Percentiles rank a stretch among this genome's conserved stretches.
These are phyloP conservation scores for Iphiclides podalirius DNA, from an alignment of 2,888 invertebrate species.

Conservation along the genomic window DNA sequence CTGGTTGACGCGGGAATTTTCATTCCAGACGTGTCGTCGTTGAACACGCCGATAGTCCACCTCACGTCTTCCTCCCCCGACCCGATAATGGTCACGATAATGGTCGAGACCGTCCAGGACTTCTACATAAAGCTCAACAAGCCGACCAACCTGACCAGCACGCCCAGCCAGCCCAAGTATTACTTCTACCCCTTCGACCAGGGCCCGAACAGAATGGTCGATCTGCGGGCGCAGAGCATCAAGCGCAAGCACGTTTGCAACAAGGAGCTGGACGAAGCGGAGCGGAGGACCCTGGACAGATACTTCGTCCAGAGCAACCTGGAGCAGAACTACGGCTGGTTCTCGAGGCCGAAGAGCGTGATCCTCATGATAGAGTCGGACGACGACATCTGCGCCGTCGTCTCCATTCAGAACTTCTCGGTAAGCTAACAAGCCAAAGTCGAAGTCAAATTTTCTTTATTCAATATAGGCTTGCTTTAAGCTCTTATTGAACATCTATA, in stretches of 20 bases:
- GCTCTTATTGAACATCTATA: too few relatives aligned
- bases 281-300: conserved; percentile 36
- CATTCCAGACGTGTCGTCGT: conserved; percentile 55
- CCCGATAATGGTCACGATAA: conserved; percentile 80
- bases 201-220: conserved; percentile 42
- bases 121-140: conserved; percentile 77
- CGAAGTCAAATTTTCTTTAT: too few relatives aligned
- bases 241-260: conserved; percentile 79
- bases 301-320: conserved; percentile 40
- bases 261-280: conserved; percentile 52
- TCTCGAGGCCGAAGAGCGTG: conserved; percentile 70
- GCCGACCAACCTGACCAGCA: conserved; percentile 61
- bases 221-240: conserved; percentile 46
- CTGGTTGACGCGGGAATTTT: conserved; percentile 8
- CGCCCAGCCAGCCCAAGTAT: conserved; percentile 73
- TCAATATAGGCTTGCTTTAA: too few relatives aligned
- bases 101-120: conserved; percentile 77
- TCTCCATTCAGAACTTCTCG: conserved; percentile 88
- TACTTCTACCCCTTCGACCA: conserved; percentile 79
- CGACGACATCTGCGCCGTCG: conserved; percentile 85
- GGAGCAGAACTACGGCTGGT: conserved; percentile 44
- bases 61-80: conserved; percentile 83
- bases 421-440: conserved; percentile 68
- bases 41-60: conserved; percentile 82
- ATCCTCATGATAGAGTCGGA: conserved; percentile 83